phyloP scores from a whole-genome alignment of 2,888 invertebrate species.

The Elegia similella region DNA sequence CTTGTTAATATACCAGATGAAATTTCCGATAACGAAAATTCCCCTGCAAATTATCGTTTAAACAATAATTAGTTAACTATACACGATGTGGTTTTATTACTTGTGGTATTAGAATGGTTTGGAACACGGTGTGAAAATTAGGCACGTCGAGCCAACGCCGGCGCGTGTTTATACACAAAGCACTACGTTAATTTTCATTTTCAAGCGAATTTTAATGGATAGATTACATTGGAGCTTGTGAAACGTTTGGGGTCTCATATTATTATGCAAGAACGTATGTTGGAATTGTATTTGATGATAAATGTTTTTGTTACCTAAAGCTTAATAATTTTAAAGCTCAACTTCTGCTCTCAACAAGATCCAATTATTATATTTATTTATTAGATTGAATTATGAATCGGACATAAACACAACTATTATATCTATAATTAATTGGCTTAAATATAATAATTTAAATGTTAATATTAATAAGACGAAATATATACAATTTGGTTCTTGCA shows the following conservation, averaged over 20 bases:
- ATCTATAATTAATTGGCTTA: too few species aligned
- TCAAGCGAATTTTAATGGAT: slow-evolving; percentile 16
- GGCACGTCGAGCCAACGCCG: slow-evolving; percentile 1
- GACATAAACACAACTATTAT: too few species aligned
- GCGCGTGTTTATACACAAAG: slow-evolving; percentile 16
- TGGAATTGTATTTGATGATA: not conserved
- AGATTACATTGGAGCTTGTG: slow-evolving; percentile 13
- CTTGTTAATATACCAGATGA: not conserved
- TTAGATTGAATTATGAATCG: too few species aligned
- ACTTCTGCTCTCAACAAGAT: too few species aligned
- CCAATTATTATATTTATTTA: too few species aligned
- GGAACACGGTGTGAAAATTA: slow-evolving; percentile 16
- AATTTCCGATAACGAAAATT: slow-evolving; percentile 8
- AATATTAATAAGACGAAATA: too few species aligned
- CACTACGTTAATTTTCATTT: slow-evolving; percentile 16
- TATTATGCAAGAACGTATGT: slow-evolving; percentile 6
- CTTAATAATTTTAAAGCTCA: too few species aligned
- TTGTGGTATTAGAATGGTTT: slow-evolving; percentile 10
- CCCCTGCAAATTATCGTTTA: slow-evolving; percentile 7
- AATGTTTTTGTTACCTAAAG: not conserved
- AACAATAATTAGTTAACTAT: slow-evolving; percentile 13
- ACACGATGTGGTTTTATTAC: slow-evolving; percentile 13
- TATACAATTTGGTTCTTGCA: too few species aligned
- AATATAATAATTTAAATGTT: too few species aligned
- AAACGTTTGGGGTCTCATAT: not conserved